Conservation (phyloP, 2,797 vertebrate species). For the Anisognathus igniventris region DNA sequence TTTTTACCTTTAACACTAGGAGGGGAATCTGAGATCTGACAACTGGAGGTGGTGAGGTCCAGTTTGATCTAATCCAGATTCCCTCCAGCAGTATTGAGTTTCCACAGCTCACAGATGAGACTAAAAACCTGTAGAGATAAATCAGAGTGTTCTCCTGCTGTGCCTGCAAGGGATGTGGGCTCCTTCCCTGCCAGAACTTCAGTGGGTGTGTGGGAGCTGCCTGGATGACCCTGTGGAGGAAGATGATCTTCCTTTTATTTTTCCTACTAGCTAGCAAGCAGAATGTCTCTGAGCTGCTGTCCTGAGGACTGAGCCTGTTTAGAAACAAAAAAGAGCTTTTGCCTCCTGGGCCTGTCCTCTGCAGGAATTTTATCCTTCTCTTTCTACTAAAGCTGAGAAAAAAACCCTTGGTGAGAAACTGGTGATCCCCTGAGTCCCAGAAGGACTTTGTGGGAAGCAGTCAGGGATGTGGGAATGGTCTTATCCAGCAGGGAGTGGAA, state of each 20-base stretch:
- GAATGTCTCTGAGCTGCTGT: background rate
- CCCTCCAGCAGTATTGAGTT: background rate
- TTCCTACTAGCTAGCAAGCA: background rate
- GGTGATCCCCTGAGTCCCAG: background rate
- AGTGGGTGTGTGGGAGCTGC: background rate
- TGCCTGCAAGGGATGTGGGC: background rate
- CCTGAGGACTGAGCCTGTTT: background rate
- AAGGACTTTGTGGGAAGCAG: background rate
- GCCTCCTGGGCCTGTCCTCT: background rate
- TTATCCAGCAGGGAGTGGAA: background rate
- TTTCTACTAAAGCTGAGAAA: background rate
- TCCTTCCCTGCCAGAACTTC: background rate
- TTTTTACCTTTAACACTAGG: background rate
- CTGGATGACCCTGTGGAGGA: background rate
- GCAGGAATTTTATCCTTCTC: background rate
- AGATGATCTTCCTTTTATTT: background rate
- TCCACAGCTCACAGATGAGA: background rate
- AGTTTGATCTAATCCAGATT: background rate
- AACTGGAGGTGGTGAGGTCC: background rate
- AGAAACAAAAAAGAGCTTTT: background rate
- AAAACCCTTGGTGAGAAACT: background rate
- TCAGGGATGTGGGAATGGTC: background rate
- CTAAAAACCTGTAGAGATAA: background rate
- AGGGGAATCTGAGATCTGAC: background rate
- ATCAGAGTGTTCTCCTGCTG: background rate